Evolutionary conservation across 2,113 vertebrate genomes (phyloP), one percentile per base, ranked within the genome.

Genomic region (Pluvianellus socialis): DNA sequence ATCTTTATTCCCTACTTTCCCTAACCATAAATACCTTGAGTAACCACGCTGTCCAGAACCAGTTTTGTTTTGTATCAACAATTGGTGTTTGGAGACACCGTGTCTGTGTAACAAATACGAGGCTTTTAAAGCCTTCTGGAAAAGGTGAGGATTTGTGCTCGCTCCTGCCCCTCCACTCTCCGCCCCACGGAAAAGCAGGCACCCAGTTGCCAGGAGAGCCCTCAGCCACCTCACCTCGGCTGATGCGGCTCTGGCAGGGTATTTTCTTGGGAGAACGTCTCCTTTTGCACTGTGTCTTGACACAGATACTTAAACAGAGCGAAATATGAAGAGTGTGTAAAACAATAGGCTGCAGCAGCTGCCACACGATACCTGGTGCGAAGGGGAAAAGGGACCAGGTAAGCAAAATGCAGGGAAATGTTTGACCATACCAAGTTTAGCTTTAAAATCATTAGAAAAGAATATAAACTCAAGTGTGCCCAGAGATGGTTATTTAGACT

Each of bases 271-370:
- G 80, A 71, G 86, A 83, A 61, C 38, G 10, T 62, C 93, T 79
- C 84, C 90, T 94, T 92, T 87, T 90, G 91, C 52, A 65, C 30
- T 5, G 28, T 86, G 63, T 58, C 88, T 88, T 87, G 88, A 88
- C 83, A 84, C 79, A 30, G 88, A 87, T 65, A 67, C 76, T 63
- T 49, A 66, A 16, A 44, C 6, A 26, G 92, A 92, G 92, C 11
- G 80, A 94, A 96, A 97, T 23, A 56, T 17, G 92, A 98, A 27
- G 88, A 82, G 77, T 12, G 56, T 92, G 88, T 92, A 91, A 94
- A 93, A 53, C 80, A 85, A 88, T 32, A 90, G 93, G 85, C 59
- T 91, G 28, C 66, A 66, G 96, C 71, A 92, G 61, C 91, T 80
- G 92, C 83, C 86, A 96, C 26, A 21, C 0, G 86, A 92, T 94